phyloP scores from a whole-genome alignment of 2,797 vertebrate species.

The Gambusia yucatana region DNA sequence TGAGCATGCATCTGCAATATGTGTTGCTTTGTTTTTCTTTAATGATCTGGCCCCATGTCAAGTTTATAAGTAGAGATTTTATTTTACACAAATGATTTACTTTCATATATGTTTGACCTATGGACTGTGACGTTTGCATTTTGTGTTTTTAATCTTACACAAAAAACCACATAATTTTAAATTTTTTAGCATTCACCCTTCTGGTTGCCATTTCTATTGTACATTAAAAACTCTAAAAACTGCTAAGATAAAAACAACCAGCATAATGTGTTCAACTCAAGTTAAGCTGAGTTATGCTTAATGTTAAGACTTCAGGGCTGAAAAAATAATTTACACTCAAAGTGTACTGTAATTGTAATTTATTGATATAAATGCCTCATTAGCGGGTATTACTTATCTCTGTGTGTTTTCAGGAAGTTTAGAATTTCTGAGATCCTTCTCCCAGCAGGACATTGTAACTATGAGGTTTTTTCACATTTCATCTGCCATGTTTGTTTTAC shows the following conservation, averaged over 20 bases:
- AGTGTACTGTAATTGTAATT: background rate
- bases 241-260: background rate
- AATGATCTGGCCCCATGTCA: background rate
- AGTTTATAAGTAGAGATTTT: background rate
- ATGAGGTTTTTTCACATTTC: background rate
- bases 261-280: background rate
- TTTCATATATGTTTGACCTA: background rate
- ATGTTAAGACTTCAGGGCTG: background rate
- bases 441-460: background rate
- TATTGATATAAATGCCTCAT: background rate
- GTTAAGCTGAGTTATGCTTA: background rate
- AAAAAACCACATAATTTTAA: background rate
- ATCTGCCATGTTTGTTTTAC: background rate
- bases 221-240: background rate
- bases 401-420: background rate
- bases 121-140: background rate
- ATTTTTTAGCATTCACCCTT: background rate
- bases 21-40: background rate
- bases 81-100: background rate
- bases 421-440: background rate
- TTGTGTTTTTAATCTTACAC: background rate
- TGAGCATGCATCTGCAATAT: background rate
- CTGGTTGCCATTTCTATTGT: background rate
- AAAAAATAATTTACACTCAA: background rate
- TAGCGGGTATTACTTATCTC: background rate